Percentiles rank a stretch among this genome's conserved stretches.
Evolutionary conservation across 2,113 vertebrate species (phyloP).

Genomic region (Indicator indicator): DNA sequence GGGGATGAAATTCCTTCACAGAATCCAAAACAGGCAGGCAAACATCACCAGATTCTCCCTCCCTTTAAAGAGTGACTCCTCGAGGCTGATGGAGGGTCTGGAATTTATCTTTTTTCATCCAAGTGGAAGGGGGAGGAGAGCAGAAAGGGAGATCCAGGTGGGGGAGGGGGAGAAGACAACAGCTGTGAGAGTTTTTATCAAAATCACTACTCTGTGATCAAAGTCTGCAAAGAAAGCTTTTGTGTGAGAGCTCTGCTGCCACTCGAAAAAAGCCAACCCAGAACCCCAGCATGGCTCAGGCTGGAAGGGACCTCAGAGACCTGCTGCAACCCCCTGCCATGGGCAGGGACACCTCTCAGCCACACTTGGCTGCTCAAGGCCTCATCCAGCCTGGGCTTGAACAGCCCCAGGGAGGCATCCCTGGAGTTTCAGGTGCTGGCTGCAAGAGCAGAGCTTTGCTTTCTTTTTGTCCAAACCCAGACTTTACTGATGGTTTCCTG

Average conservation of each 20-base stretch:
- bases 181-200: neutral
- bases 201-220: conserved; percentile 9
- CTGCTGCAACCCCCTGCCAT: no score
- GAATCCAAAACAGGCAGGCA: conserved; percentile 57
- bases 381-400: no score
- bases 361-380: no score
- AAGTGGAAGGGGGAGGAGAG: neutral
- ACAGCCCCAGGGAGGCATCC: no score
- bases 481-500: no score
- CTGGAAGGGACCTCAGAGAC: no score
- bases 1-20: conserved; percentile 61
- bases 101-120: neutral
- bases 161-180: neutral
- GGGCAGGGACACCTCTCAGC: no score
- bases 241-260: neutral
- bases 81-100: neutral
- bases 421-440: no score
- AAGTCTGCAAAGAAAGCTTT: neutral
- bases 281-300: neutral
- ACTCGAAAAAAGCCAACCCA: neutral
- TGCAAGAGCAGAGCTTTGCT: no score
- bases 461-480: no score
- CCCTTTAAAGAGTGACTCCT: neutral
- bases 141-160: neutral
- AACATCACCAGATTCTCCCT: conserved; percentile 7